Percentiles rank a stretch among this genome's conserved stretches.
Conservation (phyloP, 1,140 invertebrate genomes). For the Argopecten irradians region DNA sequence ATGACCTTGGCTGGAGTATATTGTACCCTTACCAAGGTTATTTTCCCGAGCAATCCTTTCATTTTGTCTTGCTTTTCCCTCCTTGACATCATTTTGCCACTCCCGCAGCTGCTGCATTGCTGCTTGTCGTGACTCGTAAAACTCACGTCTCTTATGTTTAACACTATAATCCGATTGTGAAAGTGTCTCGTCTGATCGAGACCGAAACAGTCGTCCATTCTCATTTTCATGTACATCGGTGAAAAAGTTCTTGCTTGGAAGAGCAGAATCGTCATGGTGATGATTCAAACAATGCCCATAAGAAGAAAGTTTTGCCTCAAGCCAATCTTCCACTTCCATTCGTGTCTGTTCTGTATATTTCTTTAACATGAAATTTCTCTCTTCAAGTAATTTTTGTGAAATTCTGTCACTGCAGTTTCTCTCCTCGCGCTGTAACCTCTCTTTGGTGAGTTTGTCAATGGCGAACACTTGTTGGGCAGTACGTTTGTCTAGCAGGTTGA, state of each 20-base stretch:
- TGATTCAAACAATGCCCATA: conserved; percentile 71
- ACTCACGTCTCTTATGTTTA: conserved; percentile 67
- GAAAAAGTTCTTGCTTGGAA: conserved; percentile 68
- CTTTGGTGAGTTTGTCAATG: conserved; percentile 64
- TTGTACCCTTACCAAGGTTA: background rate
- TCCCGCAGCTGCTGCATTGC: conserved; percentile 71
- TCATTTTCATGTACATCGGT: conserved; percentile 64
- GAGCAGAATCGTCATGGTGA: conserved; percentile 73
- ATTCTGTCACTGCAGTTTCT: conserved; percentile 61
- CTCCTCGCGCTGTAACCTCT: conserved; percentile 64
- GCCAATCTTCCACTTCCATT: conserved; percentile 66
- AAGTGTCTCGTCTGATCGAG: conserved; percentile 75
- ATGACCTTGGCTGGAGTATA: conserved; percentile 15
- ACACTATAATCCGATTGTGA: conserved; percentile 74
- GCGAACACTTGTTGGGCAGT: conserved; percentile 85
- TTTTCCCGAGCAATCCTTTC: background rate
- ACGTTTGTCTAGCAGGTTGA: conserved; percentile 85
- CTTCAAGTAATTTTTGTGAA: conserved; percentile 50
- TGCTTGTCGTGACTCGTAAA: conserved; percentile 69
- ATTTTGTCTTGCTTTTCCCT: background rate
- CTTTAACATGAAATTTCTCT: conserved; percentile 56
- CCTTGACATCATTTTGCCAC: conserved; percentile 58
- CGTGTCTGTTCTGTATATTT: conserved; percentile 55
- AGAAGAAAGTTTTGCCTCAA: conserved; percentile 65
- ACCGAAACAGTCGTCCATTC: conserved; percentile 70